Evolutionary conservation across 2,113 vertebrate species (phyloP), one percentile per base, ranked within the genome.

Genomic region (Syngnathus floridae): DNA sequence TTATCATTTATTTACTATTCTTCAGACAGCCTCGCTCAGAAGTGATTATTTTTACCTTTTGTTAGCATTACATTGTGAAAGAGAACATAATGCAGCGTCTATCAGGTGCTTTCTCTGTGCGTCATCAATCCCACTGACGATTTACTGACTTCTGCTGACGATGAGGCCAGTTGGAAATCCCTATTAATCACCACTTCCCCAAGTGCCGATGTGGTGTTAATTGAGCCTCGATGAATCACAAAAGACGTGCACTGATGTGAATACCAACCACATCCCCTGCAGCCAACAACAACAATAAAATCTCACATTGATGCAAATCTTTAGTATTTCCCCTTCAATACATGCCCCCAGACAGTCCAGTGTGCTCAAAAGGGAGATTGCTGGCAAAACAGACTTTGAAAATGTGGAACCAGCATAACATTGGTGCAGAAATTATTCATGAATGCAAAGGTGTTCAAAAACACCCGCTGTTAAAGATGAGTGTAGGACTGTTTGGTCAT

Each of bases 261-360:
- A 71, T 75, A 70, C 52, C 58, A 71, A 83, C 58, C 17, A 31
- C 38, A 65, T 75, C 66, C 75, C 78, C 79, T 26, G 73, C 64
- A 63, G 82, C 71, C 51, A 76, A 70, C 66, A 81, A 57, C 66
- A 81, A 60, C 64, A 81, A 80, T 67, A 80, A 73, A 80, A 38
- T 43, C 56, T 49, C 8, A n/a, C 60, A 74, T 70, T 43, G 70
- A 84, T 75, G 70, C 72, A 77, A 78, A 83, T 81, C 75, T 60
- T 59, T 26, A 19, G 0, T 74, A 73, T 66, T 63, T 14, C 48
- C 51, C 51, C 48, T 6, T 1, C 17, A 1, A 17, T 19, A 7
- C 48, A 6, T n/a, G 6, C 19, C n/a, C 63, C 36, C 70, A 66
- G 65, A 69, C 71, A 51, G 71, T 69, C 45, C 41, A 67, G 49